Percentiles rank a stretch among this genome's conserved stretches.
These are phyloP conservation scores for Bos javanicus DNA, from an alignment of 2,113 vertebrate genomes.

Conservation along the genomic window DNA sequence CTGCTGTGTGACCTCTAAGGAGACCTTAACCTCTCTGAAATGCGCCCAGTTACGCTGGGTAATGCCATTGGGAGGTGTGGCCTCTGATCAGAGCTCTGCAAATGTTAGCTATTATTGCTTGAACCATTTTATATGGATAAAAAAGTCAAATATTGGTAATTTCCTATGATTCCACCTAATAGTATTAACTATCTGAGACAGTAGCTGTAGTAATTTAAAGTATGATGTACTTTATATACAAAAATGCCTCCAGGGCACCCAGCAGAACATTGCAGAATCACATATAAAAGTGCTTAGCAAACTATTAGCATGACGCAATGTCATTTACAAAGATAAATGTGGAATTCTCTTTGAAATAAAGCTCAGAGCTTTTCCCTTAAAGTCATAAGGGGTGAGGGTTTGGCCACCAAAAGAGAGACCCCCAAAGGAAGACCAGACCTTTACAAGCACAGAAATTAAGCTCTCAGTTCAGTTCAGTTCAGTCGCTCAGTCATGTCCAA, in stretches of 20 bases:
- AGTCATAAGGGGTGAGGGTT: background rate
- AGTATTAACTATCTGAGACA: background rate
- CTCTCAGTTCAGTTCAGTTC: background rate
- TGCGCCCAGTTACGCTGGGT: accelerated
- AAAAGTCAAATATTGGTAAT: background rate
- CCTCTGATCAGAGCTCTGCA: background rate
- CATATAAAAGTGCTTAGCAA: background rate
- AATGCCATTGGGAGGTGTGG: background rate
- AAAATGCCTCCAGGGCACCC: background rate
- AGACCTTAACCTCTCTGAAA: background rate
- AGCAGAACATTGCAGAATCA: background rate
- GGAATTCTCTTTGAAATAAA: background rate
- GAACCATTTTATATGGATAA: background rate
- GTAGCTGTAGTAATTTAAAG: background rate
- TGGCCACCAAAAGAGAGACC: background rate
- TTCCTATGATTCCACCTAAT: background rate
- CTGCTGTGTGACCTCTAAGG: background rate
- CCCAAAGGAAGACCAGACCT: background rate
- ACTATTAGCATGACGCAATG: background rate
- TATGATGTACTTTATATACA: background rate
- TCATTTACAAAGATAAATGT: background rate
- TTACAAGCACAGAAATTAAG: background rate
- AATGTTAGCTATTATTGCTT: too few relatives aligned
- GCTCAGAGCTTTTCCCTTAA: background rate
- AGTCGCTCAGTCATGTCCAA: too few relatives aligned